These are phyloP conservation scores for Allobates femoralis DNA, from an alignment of 2,797 vertebrate species.

Conservation along the genomic window DNA sequence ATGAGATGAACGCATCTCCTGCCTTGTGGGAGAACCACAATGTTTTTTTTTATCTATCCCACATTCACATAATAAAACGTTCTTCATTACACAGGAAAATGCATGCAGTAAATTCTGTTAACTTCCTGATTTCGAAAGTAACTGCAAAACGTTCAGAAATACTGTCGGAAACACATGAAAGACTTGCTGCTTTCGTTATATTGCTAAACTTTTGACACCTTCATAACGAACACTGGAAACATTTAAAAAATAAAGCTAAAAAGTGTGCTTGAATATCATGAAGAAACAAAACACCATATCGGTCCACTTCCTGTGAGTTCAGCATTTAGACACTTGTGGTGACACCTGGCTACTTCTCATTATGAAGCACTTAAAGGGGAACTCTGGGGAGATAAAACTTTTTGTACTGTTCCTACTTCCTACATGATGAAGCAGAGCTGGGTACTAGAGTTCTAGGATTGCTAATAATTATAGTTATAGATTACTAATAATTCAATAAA, in stretches of 20 bases:
- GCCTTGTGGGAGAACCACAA: not conserved
- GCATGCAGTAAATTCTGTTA: not conserved
- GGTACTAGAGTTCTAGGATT: too few relatives aligned
- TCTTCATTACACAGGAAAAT: not conserved
- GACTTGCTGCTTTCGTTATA: not conserved
- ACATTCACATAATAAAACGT: not conserved
- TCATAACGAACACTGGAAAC: not conserved
- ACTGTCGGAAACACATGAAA: slow-evolving; percentile 1
- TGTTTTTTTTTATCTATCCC: not conserved
- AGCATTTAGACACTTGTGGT: not conserved
- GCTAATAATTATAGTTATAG: too few relatives aligned
- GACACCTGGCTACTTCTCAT: not conserved
- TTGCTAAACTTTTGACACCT: not conserved
- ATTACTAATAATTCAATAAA: too few relatives aligned
- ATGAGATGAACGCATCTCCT: not conserved
- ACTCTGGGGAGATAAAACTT: too few relatives aligned
- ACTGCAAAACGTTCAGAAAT: not conserved
- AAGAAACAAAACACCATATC: not conserved
- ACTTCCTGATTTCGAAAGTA: slow-evolving; percentile 42
- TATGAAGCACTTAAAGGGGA: not conserved
- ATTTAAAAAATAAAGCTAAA: not conserved
- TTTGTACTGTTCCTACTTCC: too few relatives aligned
- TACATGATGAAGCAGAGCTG: too few relatives aligned
- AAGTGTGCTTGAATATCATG: not conserved
- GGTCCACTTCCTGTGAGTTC: not conserved